Percentiles rank a stretch among this genome's conserved stretches.
Conservation (phyloP, 2,113 vertebrate genomes). For the Silurus meridionalis region DNA sequence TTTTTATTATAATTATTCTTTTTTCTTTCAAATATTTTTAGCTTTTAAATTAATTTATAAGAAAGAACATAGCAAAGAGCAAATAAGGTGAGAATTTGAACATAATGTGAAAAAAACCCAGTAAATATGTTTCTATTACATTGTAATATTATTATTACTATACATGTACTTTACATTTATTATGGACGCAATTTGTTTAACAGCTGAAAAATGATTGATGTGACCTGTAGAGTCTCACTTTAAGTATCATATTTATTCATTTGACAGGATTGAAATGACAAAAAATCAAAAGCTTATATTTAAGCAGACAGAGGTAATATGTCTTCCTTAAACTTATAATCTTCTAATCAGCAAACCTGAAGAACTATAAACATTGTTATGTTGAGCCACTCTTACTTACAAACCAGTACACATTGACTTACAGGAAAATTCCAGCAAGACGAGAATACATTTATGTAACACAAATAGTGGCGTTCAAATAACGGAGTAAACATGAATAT, state of each 20-base stretch:
- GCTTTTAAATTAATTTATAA: too few relatives aligned
- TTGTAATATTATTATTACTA: background rate
- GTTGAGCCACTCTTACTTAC: background rate
- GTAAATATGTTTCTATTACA: too few relatives aligned
- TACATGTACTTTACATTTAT: background rate
- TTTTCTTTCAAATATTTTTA: too few relatives aligned
- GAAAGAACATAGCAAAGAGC: too few relatives aligned
- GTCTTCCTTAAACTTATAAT: background rate
- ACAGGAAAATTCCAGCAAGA: background rate
- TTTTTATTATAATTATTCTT: too few relatives aligned
- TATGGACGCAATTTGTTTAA: background rate
- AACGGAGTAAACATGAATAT: background rate
- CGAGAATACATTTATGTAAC: background rate
- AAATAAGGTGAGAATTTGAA: too few relatives aligned
- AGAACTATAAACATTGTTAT: background rate
- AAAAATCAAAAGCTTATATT: background rate
- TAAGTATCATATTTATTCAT: background rate
- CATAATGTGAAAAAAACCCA: too few relatives aligned
- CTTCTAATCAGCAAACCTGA: background rate
- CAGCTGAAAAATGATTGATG: background rate
- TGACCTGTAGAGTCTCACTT: background rate
- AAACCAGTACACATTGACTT: background rate
- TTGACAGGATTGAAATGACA: background rate
- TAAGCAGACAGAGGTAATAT: background rate
- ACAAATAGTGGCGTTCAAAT: background rate